phyloP scores from a whole-genome alignment of 2,113 vertebrate species.

The Abramis brama region DNA sequence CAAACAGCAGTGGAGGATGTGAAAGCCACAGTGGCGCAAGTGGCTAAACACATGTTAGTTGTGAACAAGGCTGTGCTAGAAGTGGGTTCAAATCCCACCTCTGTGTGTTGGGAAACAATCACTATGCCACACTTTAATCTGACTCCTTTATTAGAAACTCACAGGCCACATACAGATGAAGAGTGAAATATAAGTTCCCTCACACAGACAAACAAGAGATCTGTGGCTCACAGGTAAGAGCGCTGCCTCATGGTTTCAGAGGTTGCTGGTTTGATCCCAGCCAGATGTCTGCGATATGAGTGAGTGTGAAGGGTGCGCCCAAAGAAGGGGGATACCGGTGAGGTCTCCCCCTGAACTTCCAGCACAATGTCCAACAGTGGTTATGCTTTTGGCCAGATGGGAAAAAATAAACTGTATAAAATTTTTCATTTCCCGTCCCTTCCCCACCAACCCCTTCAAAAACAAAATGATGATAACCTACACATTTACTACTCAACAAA shows the following conservation, averaged over 20 bases:
- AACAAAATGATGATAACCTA: background rate
- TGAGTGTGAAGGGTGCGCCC: background rate
- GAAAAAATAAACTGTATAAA: background rate
- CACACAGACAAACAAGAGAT: background rate
- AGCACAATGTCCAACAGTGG: too few species aligned
- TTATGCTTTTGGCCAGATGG: too few species aligned
- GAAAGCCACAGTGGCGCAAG: background rate
- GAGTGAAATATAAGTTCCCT: background rate
- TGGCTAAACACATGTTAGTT: background rate
- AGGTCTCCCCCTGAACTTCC: too few species aligned
- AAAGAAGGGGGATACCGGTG: background rate
- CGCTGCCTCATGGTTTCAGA: too few species aligned
- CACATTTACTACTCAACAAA: background rate
- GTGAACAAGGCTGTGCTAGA: background rate
- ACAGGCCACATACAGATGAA: background rate
- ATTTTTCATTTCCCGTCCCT: fast-evolving
- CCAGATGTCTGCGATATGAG: too few species aligned
- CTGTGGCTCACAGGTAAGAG: background rate
- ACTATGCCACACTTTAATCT: background rate
- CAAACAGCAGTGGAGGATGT: too few species aligned
- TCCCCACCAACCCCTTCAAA: background rate
- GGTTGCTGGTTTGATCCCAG: too few species aligned
- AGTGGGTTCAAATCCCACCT: background rate
- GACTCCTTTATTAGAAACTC: background rate
- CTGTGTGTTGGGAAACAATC: background rate